phyloP scores from a whole-genome alignment of 2,888 invertebrate species.

The Sarcophaga carnaria region DNA sequence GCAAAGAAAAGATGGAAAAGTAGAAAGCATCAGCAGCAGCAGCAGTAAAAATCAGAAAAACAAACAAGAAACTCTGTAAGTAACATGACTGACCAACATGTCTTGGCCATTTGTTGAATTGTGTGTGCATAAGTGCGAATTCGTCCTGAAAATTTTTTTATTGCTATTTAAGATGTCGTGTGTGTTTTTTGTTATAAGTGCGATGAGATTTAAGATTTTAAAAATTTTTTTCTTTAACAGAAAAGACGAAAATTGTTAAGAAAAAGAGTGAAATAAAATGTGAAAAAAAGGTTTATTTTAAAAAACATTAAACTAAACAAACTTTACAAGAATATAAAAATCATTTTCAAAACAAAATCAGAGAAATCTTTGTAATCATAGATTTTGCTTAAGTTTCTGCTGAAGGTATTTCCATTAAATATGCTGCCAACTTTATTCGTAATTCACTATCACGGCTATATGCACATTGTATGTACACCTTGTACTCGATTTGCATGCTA shows the following conservation, averaged over 20 bases:
- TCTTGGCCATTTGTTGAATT: background rate
- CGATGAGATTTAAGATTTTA: conserved; percentile 8
- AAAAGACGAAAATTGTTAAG: conserved; percentile 2
- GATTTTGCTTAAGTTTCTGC: conserved; percentile 39
- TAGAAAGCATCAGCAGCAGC: background rate
- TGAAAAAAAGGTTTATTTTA: conserved; percentile 4
- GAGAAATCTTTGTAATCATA: conserved; percentile 27
- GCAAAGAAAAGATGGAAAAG: background rate
- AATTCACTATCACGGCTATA: too few species aligned
- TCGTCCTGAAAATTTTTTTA: conserved; percentile 1
- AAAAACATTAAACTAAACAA: conserved; percentile 34
- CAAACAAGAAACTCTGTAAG: background rate
- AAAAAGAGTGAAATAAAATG: background rate
- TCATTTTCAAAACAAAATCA: background rate
- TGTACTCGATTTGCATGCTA: too few species aligned
- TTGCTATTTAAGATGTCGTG: conserved; percentile 51
- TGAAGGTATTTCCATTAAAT: background rate
- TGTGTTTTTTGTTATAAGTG: conserved; percentile 23
- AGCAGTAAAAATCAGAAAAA: background rate
- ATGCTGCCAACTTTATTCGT: background rate
- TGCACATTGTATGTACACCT: too few species aligned
- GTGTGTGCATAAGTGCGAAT: background rate
- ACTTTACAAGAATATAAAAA: background rate
- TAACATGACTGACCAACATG: background rate
- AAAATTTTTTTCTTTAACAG: background rate